Evolutionary conservation across 2,113 vertebrate species (phyloP).

Genomic region (Pseudopodoces humilis): DNA sequence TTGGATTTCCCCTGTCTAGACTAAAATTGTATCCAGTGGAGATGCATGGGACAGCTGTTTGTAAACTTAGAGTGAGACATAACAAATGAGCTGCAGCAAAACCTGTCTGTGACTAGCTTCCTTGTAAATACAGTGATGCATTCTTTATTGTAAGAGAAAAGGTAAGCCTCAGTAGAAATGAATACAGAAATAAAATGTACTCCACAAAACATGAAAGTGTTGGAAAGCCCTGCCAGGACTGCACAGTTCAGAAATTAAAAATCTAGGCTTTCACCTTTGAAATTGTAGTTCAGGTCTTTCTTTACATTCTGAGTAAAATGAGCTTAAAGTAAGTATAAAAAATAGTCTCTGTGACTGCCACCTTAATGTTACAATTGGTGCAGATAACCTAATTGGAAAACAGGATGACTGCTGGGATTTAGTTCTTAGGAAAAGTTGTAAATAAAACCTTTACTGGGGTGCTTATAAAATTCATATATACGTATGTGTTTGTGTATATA

Average conservation of each 20-base stretch:
- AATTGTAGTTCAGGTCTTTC: conserved; percentile 19
- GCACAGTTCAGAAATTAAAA: neutral
- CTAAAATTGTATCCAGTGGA: conserved; percentile 45
- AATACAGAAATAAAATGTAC: conserved; percentile 27
- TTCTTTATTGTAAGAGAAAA: conserved; percentile 11
- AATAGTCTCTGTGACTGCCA: neutral
- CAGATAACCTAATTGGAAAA: neutral
- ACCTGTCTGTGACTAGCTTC: neutral
- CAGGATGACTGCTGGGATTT: neutral
- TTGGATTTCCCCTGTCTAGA: conserved; percentile 53
- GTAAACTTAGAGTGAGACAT: conserved; percentile 32
- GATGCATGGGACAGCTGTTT: conserved; percentile 45
- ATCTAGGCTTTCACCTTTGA: neutral
- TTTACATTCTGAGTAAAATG: conserved; percentile 3
- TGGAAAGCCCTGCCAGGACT: conserved; percentile 5
- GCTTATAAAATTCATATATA: neutral
- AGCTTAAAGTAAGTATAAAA: conserved; percentile 14
- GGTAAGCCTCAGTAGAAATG: neutral
- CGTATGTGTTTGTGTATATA: fast-evolving
- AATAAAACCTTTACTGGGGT: neutral
- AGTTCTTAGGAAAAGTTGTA: neutral
- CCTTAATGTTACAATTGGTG: neutral
- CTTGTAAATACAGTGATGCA: neutral
- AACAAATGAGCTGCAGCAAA: conserved; percentile 37
- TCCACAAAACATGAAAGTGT: neutral